Base-by-base conservation (phyloP, 92 coral and sea anemone species). In the Meandrina meandrites region DNA sequence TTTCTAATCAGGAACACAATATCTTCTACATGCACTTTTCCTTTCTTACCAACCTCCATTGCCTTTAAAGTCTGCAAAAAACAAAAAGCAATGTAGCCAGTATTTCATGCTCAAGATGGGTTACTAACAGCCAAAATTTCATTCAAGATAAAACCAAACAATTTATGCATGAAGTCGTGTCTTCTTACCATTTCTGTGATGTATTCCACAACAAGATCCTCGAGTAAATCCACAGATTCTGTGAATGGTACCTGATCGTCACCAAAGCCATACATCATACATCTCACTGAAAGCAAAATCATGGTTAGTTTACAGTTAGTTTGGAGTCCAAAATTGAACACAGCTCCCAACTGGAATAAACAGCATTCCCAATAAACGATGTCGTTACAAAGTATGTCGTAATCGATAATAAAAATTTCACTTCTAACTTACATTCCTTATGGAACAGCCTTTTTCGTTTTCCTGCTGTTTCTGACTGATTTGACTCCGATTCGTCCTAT, bases 201-300 rank as follows among this genome's bases (percentile, higher is more conserved):
- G 86, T 97, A 97, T 48, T 97, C 99, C 40, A 97, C 89, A 37
- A 97, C 99, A 86, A 97, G 89, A 75, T 97, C 99, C 70, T 97
- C 99, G 70, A 97, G 86, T 66, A 97, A 89, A 83, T 97, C 99
- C 30, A 97, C 98, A 15, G 99, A 95, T 62, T 97, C 99, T 67
- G 99, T 97, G 82, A 91, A 97, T 21, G 99, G 99, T 36, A 95
- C 94, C 80, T 97, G 97, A 42, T 97, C 99, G 88, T 97, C 99
- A 32, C 99, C 99, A 93, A 97, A 97, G 0, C 99, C 99, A 84
- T 82, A 97, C 99, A 97, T 97, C 99, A 97, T 97, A 53, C 99
- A 97, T 80, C 98, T 84, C 81, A 97, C 99, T 97, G 84, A 62
- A 79, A 79, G 70, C 24, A 81, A 79, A 81, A 81, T 7, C n/a